Conservation (phyloP, 2,113 vertebrate species). For the Xenopus laevis region DNA sequence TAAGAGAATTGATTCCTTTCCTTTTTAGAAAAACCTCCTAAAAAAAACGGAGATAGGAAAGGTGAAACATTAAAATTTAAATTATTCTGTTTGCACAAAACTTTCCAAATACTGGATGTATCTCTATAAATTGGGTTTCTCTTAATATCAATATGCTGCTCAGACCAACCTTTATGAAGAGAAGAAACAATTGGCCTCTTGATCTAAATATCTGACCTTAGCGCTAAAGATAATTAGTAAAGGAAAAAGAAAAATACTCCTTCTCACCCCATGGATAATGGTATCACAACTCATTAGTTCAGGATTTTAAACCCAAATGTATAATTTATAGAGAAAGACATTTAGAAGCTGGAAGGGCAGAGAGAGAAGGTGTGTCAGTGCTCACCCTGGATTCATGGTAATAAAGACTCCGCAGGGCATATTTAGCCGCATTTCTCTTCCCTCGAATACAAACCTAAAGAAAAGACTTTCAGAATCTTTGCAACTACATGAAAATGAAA, state of each 20-base stretch:
- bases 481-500: too few species aligned
- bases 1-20: too few species aligned
- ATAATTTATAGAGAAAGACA: constrained; percentile 24
- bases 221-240: too few species aligned
- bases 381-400: constrained; percentile 64
- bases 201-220: constrained; percentile 11
- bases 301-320: constrained; percentile 11
- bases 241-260: background rate
- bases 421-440: constrained; percentile 60
- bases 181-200: background rate
- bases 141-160: too few species aligned
- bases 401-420: constrained; percentile 61
- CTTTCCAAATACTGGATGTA: too few species aligned
- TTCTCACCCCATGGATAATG: background rate
- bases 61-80: too few species aligned
- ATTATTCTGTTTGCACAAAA: too few species aligned
- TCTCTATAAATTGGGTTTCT: too few species aligned
- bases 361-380: background rate
- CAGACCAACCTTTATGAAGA: too few species aligned
- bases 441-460: constrained; percentile 62
- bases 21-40: too few species aligned
- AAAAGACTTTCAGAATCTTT: constrained; percentile 22
- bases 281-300: constrained; percentile 7
- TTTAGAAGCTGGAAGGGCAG: constrained; percentile 10
- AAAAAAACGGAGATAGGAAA: too few species aligned